Evolutionary conservation across 2,797 vertebrate species (phyloP).

Genomic region (Glossophaga mutica): DNA sequence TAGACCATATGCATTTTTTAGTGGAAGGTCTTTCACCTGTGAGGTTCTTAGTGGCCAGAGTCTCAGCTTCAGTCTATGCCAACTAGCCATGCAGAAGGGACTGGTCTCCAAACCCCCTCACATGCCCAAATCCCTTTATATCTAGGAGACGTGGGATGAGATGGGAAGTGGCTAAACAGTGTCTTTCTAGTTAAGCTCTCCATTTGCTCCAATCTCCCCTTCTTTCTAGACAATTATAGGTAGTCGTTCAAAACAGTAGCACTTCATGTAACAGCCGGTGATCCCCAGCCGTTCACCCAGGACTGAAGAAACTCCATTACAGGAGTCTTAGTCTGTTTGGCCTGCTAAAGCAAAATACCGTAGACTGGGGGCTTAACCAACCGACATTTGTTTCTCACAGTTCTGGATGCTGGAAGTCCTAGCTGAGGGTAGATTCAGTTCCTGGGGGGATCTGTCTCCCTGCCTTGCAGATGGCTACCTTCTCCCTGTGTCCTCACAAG

Average conservation of each 20-base stretch:
- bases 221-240: not conserved
- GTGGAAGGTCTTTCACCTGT: not conserved
- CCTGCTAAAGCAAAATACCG: not conserved
- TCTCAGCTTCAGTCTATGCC: not conserved
- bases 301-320: accelerated
- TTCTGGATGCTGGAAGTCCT: not conserved
- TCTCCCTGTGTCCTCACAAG: not conserved
- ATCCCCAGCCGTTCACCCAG: accelerated
- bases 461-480: not conserved
- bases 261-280: not conserved
- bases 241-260: not conserved
- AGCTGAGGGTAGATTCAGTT: not conserved
- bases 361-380: no score
- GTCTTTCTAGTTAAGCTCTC: not conserved
- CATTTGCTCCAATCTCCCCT: not conserved
- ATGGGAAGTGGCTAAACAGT: not conserved
- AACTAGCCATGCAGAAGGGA: not conserved
- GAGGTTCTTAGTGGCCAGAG: not conserved
- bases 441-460: not conserved
- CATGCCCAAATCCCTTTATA: not conserved
- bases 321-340: not conserved
- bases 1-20: not conserved
- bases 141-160: not conserved
- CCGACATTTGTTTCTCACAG: not conserved
- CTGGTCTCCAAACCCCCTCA: not conserved